Conservation (phyloP, 2,888 invertebrate species). For the Ennomos erosarius region DNA sequence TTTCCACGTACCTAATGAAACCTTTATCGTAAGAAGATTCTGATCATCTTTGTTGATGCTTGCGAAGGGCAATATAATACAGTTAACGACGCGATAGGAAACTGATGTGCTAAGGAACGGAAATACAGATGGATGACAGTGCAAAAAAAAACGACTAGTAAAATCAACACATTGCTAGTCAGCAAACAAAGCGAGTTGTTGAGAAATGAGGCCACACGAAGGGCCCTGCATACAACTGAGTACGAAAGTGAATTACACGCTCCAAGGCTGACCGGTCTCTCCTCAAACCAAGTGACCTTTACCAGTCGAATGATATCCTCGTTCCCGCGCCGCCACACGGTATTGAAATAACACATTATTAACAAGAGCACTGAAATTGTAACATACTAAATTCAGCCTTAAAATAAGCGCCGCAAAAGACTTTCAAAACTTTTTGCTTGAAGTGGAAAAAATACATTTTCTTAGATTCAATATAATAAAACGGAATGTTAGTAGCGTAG, state of each 20-base stretch:
- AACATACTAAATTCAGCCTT: constrained; percentile 41
- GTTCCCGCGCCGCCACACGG: constrained; percentile 67
- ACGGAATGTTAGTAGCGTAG: constrained; percentile 13
- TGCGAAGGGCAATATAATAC: neutral
- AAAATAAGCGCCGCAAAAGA: constrained; percentile 13
- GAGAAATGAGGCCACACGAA: constrained; percentile 80
- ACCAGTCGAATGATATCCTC: constrained; percentile 77
- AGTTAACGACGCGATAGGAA: neutral
- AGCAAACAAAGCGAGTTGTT: constrained; percentile 45
- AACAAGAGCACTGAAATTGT: constrained; percentile 41
- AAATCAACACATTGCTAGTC: constrained; percentile 29
- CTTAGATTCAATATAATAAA: constrained; percentile 11
- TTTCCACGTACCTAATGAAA: constrained; percentile 17
- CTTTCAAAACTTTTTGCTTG: neutral
- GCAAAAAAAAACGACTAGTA: constrained; percentile 25
- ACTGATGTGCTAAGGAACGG: constrained; percentile 3
- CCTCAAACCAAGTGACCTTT: constrained; percentile 83
- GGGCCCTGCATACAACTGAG: constrained; percentile 69
- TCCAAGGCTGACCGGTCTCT: constrained; percentile 83
- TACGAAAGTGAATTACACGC: constrained; percentile 80
- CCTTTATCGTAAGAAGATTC: neutral
- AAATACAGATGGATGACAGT: constrained; percentile 9
- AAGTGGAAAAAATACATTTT: constrained; percentile 10
- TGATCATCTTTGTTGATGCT: too few species aligned
- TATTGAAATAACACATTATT: constrained; percentile 64